phyloP scores from a whole-genome alignment of 2,888 invertebrate genomes.

The Esperia sulphurella region DNA sequence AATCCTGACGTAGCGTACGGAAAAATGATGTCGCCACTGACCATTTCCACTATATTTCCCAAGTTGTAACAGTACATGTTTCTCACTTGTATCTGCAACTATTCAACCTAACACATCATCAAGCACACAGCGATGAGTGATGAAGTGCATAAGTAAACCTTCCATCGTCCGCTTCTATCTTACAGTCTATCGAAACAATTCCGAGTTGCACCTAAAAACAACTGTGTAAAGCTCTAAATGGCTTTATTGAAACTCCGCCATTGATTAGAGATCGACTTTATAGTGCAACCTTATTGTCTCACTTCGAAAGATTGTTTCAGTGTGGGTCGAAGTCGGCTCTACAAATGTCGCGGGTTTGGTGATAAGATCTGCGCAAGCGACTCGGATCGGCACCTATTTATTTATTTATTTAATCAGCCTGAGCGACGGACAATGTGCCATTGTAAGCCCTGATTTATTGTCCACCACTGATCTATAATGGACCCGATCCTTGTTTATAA shows the following conservation, averaged over 20 bases:
- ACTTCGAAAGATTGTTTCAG: conserved; percentile 45
- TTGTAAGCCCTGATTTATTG: conserved; percentile 74
- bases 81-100: conserved; percentile 20
- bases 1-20: no score
- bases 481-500: conserved; percentile 24
- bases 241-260: conserved; percentile 25
- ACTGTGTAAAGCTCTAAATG: conserved; percentile 34
- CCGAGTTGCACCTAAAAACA: conserved; percentile 32
- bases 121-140: conserved; percentile 30
- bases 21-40: no score
- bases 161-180: conserved; percentile 28
- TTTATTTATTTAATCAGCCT: conserved; percentile 73
- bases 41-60: no score
- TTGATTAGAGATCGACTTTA: conserved; percentile 34
- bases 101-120: conserved; percentile 18
- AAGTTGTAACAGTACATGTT: no score
- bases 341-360: conserved; percentile 52
- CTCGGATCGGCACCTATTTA: conserved; percentile 71
- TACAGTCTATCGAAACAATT: conserved; percentile 34
- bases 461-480: conserved; percentile 52
- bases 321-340: conserved; percentile 29
- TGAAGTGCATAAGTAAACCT: conserved; percentile 28
- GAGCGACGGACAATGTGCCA: conserved; percentile 77
- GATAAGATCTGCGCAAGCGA: conserved; percentile 70
- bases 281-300: conserved; percentile 43